phyloP scores from a whole-genome alignment of 2,888 invertebrate species.

The Nemoura dubitans region DNA sequence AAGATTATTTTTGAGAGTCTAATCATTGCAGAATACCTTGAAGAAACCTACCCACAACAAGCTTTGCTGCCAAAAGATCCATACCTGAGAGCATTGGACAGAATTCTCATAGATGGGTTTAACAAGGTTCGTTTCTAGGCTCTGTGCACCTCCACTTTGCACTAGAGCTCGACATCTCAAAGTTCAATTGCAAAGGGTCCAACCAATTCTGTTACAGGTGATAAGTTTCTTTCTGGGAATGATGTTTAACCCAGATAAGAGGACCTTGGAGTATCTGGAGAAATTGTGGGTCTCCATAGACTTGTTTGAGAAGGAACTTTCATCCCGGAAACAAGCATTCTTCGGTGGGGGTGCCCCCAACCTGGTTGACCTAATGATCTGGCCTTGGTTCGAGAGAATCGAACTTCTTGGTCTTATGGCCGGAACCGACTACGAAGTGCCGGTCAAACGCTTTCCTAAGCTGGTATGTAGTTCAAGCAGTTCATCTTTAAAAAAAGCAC shows the following conservation, averaged over 20 bases:
- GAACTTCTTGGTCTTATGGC: slow-evolving; percentile 65
- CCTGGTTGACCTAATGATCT: slow-evolving; percentile 58
- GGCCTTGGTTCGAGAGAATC: slow-evolving; percentile 58
- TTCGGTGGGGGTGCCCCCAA: slow-evolving; percentile 62
- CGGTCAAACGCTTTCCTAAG: slow-evolving; percentile 70
- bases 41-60: slow-evolving; percentile 77
- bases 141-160: not conserved
- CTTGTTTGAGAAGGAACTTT: slow-evolving; percentile 72
- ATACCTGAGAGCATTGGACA: slow-evolving; percentile 75
- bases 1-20: slow-evolving; percentile 80
- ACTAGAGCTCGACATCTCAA: not conserved
- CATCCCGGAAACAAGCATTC: slow-evolving; percentile 69
- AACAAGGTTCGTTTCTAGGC: slow-evolving; percentile 56
- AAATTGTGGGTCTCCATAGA: slow-evolving; percentile 68
- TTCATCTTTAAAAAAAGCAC: too few relatives aligned
- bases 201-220: slow-evolving; percentile 32
- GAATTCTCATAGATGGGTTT: slow-evolving; percentile 75
- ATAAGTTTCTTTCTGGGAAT: slow-evolving; percentile 51
- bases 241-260: slow-evolving; percentile 51
- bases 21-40: slow-evolving; percentile 81
- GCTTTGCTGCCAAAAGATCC: slow-evolving; percentile 74
- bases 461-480: slow-evolving; percentile 73
- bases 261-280: slow-evolving; percentile 61
- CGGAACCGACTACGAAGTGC: slow-evolving; percentile 71
- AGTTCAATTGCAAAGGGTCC: not conserved